Evolutionary conservation across 2,888 invertebrate species (phyloP).

Genomic region (Aphodius granarius): DNA sequence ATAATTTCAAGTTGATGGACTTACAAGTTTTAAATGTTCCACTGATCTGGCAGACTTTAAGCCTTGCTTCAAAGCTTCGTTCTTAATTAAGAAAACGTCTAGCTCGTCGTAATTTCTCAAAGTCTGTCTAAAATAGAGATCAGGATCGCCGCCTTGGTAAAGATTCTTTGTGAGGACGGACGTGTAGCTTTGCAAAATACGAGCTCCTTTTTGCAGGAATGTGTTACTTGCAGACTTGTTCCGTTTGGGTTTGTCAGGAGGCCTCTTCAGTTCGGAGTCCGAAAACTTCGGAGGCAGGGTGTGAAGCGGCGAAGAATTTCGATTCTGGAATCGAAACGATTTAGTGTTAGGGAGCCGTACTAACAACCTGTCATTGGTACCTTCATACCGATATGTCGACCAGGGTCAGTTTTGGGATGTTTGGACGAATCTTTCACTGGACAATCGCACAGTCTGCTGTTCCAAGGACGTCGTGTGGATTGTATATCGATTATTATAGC

Average conservation of each 20-base stretch:
- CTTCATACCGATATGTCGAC: conserved; percentile 39
- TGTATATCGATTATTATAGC: background rate
- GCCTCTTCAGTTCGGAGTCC: conserved; percentile 23
- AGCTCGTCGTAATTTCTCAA: conserved; percentile 47
- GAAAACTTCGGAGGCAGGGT: conserved; percentile 26
- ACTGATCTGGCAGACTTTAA: conserved; percentile 12
- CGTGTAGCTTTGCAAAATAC: conserved; percentile 36
- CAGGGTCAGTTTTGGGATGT: conserved; percentile 5
- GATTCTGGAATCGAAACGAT: conserved; percentile 29
- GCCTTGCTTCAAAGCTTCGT: conserved; percentile 16
- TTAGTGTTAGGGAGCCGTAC: conserved; percentile 24
- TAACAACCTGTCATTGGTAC: conserved; percentile 32
- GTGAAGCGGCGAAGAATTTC: conserved; percentile 27
- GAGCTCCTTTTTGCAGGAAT: conserved; percentile 36
- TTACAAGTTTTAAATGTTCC: conserved; percentile 20
- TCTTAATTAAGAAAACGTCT: conserved; percentile 34
- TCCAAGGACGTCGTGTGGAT: background rate
- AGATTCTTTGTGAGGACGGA: conserved; percentile 32
- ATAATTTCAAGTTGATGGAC: conserved; percentile 1
- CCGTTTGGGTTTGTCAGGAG: conserved; percentile 11
- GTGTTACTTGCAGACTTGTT: conserved; percentile 22
- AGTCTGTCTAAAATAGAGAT: conserved; percentile 45
- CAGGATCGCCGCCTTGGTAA: conserved; percentile 45
- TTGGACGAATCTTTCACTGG: background rate
- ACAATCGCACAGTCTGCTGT: background rate